Conservation (phyloP, 2,888 invertebrate genomes). For the Drosophila cyrtoloma region DNA sequence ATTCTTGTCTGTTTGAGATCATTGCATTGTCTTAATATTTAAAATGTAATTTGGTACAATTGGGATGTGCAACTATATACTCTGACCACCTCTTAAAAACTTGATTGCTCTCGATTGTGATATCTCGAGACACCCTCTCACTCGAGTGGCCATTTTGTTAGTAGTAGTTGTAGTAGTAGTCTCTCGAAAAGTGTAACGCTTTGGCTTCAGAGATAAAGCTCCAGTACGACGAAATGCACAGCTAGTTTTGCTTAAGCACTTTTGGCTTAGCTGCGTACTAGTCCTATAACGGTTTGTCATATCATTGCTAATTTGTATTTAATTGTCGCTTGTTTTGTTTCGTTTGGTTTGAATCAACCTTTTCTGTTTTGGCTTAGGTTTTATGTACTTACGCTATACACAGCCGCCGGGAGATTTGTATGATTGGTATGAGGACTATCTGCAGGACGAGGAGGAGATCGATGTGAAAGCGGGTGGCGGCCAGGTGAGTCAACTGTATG, state of each 20-base stretch:
- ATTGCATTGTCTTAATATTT: neutral
- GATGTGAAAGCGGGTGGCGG: slow-evolving; percentile 99
- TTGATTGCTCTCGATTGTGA: neutral
- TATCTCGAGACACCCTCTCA: neutral
- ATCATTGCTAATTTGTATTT: slow-evolving; percentile 11
- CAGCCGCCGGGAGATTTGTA: slow-evolving; percentile 98
- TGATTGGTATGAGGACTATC: slow-evolving; percentile 98
- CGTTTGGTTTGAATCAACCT: neutral
- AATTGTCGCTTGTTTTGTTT: slow-evolving; percentile 7
- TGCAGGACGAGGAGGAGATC: slow-evolving; percentile 98
- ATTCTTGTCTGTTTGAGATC: neutral
- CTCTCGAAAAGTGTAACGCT: neutral
- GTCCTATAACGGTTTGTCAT: neutral
- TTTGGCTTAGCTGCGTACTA: slow-evolving; percentile 19
- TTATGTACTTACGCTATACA: slow-evolving; percentile 95
- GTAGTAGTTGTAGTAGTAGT: neutral
- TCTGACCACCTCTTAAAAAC: neutral
- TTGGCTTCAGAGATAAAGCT: neutral
- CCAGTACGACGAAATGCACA: neutral
- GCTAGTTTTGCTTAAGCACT: neutral
- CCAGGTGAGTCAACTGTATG: slow-evolving; percentile 87
- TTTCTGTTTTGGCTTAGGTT: slow-evolving; percentile 85
- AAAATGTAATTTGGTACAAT: neutral
- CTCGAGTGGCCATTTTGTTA: neutral
- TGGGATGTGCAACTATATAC: neutral